phyloP scores from a whole-genome alignment of 2,888 invertebrate genomes.

The Chesias legatella region DNA sequence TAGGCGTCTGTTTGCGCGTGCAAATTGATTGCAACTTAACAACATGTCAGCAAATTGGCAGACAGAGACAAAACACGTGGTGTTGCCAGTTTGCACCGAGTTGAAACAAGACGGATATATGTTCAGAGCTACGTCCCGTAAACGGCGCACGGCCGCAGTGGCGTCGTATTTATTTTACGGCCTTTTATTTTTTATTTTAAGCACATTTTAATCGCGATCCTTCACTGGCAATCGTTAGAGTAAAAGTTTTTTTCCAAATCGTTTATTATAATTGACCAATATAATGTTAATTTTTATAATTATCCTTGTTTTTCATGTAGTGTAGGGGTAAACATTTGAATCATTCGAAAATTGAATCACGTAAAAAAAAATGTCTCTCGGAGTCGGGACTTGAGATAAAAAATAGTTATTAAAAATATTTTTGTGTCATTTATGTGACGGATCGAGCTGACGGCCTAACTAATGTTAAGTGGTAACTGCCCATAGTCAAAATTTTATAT shows the following conservation, averaged over 20 bases:
- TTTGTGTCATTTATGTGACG: too few species aligned
- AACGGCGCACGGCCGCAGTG: constrained; percentile 53
- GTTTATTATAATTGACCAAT: constrained; percentile 69
- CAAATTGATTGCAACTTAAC: constrained; percentile 81
- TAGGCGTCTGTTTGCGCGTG: constrained; percentile 81
- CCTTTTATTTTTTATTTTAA: constrained; percentile 68
- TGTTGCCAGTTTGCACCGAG: constrained; percentile 4
- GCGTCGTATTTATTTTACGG: constrained; percentile 61
- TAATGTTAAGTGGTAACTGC: too few species aligned
- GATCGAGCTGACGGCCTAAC: too few species aligned
- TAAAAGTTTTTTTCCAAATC: constrained; percentile 49
- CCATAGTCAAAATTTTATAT: too few species aligned
- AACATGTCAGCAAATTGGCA: constrained; percentile 77
- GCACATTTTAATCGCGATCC: constrained; percentile 59
- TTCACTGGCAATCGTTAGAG: constrained; percentile 49
- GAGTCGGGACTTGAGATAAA: too few species aligned
- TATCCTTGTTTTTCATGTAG: constrained; percentile 41
- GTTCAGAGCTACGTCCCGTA: constrained; percentile 39
- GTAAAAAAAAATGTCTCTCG: too few species aligned
- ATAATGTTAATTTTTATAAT: constrained; percentile 66
- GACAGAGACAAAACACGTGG: constrained; percentile 38
- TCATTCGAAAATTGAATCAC: too few species aligned
- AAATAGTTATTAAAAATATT: too few species aligned
- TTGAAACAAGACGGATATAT: constrained; percentile 36
- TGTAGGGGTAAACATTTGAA: not conserved